phyloP scores from a whole-genome alignment of 53 echinoderm and acorn worm species.

The Paracentrotus lividus region DNA sequence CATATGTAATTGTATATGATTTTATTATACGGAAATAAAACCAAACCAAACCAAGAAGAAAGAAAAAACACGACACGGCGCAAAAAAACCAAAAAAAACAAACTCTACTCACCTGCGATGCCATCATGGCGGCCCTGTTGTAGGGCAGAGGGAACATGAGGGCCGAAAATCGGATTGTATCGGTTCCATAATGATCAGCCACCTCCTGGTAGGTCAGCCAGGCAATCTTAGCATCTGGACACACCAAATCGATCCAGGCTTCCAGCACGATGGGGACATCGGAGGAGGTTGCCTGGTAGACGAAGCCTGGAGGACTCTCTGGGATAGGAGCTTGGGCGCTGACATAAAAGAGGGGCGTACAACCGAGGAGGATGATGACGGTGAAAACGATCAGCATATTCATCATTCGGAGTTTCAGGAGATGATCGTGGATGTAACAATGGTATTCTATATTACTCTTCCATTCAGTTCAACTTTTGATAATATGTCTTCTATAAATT shows the following conservation, averaged over 20 bases:
- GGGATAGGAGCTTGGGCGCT: conserved; percentile 74
- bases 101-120: conserved; percentile 78
- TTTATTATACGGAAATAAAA: no score
- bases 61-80: no score
- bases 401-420: not conserved
- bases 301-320: conserved; percentile 75
- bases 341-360: not conserved
- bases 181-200: conserved; percentile 60
- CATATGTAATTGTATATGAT: no score
- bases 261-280: conserved; percentile 73
- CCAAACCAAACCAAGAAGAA: no score
- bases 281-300: conserved; percentile 60
- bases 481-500: no score
- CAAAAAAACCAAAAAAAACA: no score
- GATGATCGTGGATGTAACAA: no score
- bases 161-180: conserved; percentile 9
- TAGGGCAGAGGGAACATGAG: conserved; percentile 80
- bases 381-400: not conserved
- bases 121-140: conserved; percentile 75
- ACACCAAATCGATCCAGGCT: conserved; percentile 74
- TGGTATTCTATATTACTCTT: no score
- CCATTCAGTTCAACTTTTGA: no score
- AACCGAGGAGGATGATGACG: not conserved
- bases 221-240: conserved; percentile 70
- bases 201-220: conserved; percentile 75